A percentile compares a stretch with the other conserved stretches of the same genome.
phyloP scores from a whole-genome alignment of 2,888 invertebrate genomes.

The Dysmachus trigonus region DNA sequence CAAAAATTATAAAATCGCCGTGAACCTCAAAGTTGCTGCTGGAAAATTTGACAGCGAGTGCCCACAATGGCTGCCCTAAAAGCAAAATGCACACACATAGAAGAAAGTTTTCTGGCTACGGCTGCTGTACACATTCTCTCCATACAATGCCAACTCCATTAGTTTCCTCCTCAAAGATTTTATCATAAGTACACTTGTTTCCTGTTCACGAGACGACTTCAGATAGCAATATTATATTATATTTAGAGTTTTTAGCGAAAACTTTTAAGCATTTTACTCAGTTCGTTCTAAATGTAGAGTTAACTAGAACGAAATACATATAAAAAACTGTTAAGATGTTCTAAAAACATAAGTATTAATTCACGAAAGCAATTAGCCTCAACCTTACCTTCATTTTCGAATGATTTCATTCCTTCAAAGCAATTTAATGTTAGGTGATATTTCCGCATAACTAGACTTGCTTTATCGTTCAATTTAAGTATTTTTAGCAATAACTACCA shows the following conservation, averaged over 20 bases:
- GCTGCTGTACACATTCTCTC: no score
- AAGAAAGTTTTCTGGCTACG: no score
- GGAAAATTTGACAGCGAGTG: no score
- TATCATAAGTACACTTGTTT: background rate
- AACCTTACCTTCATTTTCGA: background rate
- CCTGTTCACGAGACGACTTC: background rate
- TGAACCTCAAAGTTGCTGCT: no score
- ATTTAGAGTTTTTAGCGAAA: background rate
- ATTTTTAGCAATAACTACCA: background rate
- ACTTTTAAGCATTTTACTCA: background rate
- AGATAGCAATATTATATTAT: background rate
- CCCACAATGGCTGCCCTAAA: no score
- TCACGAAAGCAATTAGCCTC: background rate
- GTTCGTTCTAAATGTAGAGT: background rate
- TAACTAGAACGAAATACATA: background rate
- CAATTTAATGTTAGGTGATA: background rate
- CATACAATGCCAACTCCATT: no score
- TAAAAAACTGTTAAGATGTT: background rate
- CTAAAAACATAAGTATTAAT: background rate
- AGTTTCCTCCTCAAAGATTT: no score
- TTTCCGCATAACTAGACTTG: background rate
- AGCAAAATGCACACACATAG: no score
- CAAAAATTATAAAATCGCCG: no score
- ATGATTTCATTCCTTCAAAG: background rate
- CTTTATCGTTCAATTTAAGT: background rate